Percentiles rank a stretch among this genome's conserved stretches.
Conservation (phyloP, 2,113 vertebrate genomes). For the Bagarius yarrelli region DNA sequence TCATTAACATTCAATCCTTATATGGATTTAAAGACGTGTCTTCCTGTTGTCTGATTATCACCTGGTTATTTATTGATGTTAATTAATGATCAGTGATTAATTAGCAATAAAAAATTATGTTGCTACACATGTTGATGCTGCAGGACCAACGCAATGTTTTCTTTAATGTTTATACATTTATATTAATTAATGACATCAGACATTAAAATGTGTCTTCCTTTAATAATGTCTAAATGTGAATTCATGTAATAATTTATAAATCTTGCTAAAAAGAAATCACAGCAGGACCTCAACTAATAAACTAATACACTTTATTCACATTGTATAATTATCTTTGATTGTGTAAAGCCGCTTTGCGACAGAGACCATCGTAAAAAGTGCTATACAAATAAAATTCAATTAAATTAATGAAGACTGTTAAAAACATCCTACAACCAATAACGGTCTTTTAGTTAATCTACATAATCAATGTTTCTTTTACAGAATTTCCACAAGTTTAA, state of each 20-base stretch:
- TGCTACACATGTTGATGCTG: not conserved
- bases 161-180: too few relatives aligned
- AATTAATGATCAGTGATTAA: not conserved
- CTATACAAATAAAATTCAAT: too few relatives aligned
- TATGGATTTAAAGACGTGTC: not conserved
- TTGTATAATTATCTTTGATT: too few relatives aligned
- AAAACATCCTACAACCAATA: not conserved
- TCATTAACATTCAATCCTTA: not conserved
- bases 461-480: not conserved
- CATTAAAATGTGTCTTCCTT: too few relatives aligned
- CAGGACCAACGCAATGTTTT: not conserved
- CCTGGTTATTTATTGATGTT: not conserved
- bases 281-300: too few relatives aligned
- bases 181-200: too few relatives aligned
- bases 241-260: too few relatives aligned
- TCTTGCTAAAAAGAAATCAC: too few relatives aligned
- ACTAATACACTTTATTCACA: too few relatives aligned
- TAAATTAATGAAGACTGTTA: not conserved
- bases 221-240: too few relatives aligned
- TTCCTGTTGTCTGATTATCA: not conserved
- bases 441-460: not conserved
- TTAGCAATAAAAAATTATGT: not conserved
- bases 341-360: too few relatives aligned
- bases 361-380: too few relatives aligned
- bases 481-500: not conserved